Evolutionary conservation across 2,797 vertebrate species (phyloP).

Genomic region (Falco columbarius): DNA sequence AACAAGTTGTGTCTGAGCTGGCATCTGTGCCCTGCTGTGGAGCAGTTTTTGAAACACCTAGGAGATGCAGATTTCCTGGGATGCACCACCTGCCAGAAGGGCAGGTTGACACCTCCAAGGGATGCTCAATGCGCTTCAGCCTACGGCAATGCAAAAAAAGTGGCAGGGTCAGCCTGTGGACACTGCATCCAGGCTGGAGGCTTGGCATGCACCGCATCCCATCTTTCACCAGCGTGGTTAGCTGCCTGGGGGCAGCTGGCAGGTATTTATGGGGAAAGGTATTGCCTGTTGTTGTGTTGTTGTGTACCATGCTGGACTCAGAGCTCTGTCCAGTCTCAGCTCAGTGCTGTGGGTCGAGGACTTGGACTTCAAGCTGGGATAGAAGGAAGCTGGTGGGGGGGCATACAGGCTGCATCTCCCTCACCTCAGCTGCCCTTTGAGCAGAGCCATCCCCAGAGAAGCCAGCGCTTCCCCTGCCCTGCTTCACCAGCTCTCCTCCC

Average conservation of each 20-base stretch:
- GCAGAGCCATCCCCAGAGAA: background rate
- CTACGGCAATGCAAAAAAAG: background rate
- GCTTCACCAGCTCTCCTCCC: background rate
- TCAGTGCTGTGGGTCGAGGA: background rate
- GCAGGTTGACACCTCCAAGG: background rate
- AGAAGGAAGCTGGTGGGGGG: background rate
- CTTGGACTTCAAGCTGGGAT: background rate
- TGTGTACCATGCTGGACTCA: background rate
- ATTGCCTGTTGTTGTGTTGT: background rate
- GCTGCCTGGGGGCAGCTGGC: background rate
- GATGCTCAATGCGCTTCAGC: background rate
- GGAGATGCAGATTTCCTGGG: background rate
- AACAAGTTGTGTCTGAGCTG: background rate
- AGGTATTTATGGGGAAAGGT: accelerated
- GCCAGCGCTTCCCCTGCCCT: background rate
- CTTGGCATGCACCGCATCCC: background rate
- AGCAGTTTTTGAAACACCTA: background rate
- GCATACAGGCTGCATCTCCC: background rate
- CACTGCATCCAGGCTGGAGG: background rate
- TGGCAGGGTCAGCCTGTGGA: background rate
- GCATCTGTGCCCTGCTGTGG: background rate
- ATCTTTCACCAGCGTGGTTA: background rate
- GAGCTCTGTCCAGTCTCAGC: background rate
- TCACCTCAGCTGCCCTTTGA: background rate
- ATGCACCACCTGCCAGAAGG: background rate